These are phyloP conservation scores for Labroides dimidiatus DNA, from an alignment of 2,797 vertebrate genomes.

Conservation along the genomic window DNA sequence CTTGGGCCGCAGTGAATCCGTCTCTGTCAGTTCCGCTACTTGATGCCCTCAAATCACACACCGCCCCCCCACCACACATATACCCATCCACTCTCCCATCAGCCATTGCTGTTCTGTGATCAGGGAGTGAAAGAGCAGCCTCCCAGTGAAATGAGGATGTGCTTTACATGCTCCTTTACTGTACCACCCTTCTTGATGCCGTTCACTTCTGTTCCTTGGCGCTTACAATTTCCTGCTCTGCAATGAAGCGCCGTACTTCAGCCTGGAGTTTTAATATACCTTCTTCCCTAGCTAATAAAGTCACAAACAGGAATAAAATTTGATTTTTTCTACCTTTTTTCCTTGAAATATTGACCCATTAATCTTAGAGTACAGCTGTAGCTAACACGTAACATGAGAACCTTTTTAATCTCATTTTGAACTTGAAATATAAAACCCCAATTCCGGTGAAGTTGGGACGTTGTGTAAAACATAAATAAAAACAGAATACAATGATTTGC, in stretches of 20 bases:
- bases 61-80: slow-evolving; percentile 1
- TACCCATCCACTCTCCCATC: slow-evolving; percentile 67
- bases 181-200: slow-evolving; percentile 71
- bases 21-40: slow-evolving; percentile 86
- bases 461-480: too few relatives aligned
- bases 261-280: slow-evolving; percentile 53
- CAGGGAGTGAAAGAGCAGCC: slow-evolving; percentile 70
- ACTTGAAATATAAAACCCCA: slow-evolving; percentile 1
- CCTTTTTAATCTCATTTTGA: slow-evolving; percentile 16
- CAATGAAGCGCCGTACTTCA: slow-evolving; percentile 70
- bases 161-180: slow-evolving; percentile 75
- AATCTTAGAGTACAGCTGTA: slow-evolving; percentile 3
- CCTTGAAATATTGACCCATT: slow-evolving; percentile 9
- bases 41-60: slow-evolving; percentile 84
- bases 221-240: slow-evolving; percentile 71
- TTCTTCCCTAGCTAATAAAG: slow-evolving; percentile 46
- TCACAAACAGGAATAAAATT: slow-evolving; percentile 45
- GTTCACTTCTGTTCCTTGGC: slow-evolving; percentile 70
- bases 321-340: slow-evolving; percentile 28
- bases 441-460: too few relatives aligned
- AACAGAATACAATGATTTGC: too few relatives aligned
- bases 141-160: slow-evolving; percentile 75
- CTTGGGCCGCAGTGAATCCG: slow-evolving; percentile 84
- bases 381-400: neutral
- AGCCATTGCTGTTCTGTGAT: slow-evolving; percentile 76